phyloP scores from a whole-genome alignment of 2,113 vertebrate species.

The Mungos mungo region DNA sequence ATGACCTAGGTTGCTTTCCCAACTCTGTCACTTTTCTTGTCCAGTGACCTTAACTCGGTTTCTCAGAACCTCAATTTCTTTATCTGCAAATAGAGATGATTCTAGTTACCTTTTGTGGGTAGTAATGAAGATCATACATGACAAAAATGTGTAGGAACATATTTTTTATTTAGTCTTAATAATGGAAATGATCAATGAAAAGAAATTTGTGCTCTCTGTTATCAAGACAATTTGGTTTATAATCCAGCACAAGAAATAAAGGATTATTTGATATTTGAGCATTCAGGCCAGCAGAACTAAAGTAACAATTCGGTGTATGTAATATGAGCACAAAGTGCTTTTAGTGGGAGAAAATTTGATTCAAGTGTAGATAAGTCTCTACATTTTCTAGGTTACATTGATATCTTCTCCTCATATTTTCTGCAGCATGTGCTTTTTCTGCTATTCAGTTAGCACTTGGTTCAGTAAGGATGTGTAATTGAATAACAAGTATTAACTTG shows the following conservation, averaged over 20 bases:
- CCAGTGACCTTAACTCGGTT: background rate
- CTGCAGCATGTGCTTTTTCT: background rate
- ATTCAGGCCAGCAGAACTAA: background rate
- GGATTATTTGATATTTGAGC: background rate
- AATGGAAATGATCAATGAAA: background rate
- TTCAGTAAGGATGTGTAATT: background rate
- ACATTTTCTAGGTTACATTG: background rate
- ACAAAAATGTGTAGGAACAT: background rate
- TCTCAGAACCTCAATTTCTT: background rate
- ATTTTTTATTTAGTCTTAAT: background rate
- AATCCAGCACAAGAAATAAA: background rate
- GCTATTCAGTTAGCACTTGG: background rate
- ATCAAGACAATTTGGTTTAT: background rate
- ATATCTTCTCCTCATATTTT: slow-evolving; percentile 6
- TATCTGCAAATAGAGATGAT: background rate
- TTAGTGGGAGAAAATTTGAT: background rate
- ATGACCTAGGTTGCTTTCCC: background rate
- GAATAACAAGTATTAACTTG: background rate
- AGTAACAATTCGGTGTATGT: background rate
- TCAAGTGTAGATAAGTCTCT: background rate
- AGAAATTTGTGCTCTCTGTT: background rate
- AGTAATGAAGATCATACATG: background rate
- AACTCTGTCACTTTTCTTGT: background rate
- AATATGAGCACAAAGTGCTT: background rate
- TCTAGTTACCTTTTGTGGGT: background rate